Conservation (phyloP, 35 echinoderm and acorn worm species). For the Apostichopus parvimensis region DNA sequence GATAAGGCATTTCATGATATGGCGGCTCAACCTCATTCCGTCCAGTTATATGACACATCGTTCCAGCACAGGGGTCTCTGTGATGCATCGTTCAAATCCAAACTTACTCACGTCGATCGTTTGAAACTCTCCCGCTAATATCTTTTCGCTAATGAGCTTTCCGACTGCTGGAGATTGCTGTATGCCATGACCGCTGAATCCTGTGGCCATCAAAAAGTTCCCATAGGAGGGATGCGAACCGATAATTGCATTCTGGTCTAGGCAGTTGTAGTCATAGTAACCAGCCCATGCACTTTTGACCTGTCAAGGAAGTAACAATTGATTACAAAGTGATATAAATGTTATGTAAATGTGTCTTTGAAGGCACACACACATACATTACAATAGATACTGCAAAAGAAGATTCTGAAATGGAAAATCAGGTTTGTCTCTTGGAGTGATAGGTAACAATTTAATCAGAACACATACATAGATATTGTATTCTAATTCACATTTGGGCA, state of each 20-base stretch:
- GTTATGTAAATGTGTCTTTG: not conserved
- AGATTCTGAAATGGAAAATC: too few relatives aligned
- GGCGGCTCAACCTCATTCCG: too few relatives aligned
- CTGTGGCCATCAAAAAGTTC: slow-evolving; percentile 84
- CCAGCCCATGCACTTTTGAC: slow-evolving; percentile 97
- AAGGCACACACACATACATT: not conserved
- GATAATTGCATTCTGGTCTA: slow-evolving; percentile 96
- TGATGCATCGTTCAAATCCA: slow-evolving; percentile 76
- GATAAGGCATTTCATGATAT: too few relatives aligned
- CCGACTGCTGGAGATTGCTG: slow-evolving; percentile 89
- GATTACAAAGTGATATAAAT: not conserved
- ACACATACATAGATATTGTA: too few relatives aligned
- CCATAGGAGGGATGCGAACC: slow-evolving; percentile 73
- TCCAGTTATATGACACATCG: slow-evolving; percentile 40
- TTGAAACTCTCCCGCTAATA: slow-evolving; percentile 59
- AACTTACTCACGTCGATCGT: slow-evolving; percentile 72
- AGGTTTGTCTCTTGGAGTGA: too few relatives aligned
- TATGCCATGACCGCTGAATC: slow-evolving; percentile 92
- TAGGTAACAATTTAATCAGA: too few relatives aligned
- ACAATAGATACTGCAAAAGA: too few relatives aligned
- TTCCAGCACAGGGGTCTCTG: slow-evolving; percentile 59
- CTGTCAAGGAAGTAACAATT: slow-evolving; percentile 37
- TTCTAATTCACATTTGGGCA: too few relatives aligned
- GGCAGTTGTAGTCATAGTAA: slow-evolving; percentile 95
- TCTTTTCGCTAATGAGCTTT: slow-evolving; percentile 70